phyloP scores from a whole-genome alignment of 2,797 vertebrate genomes.

The Artibeus lituratus region DNA sequence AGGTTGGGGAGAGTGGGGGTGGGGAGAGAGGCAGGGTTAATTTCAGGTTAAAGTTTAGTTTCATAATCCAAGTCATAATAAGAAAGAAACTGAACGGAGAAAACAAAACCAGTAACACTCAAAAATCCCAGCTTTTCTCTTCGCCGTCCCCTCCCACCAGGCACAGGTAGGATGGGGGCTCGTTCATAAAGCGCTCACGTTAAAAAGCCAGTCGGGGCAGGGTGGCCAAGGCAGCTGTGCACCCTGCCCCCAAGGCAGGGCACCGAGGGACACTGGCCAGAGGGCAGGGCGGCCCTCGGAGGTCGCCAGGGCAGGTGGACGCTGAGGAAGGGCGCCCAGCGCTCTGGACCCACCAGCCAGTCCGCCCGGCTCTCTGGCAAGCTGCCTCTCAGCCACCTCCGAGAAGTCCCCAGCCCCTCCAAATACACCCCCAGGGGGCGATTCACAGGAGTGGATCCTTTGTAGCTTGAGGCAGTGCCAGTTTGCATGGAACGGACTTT shows the following conservation, averaged over 20 bases:
- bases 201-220: constrained; percentile 69
- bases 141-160: constrained; percentile 53
- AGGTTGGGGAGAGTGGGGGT: constrained; percentile 68
- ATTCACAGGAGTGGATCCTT: constrained; percentile 79
- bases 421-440: constrained; percentile 63
- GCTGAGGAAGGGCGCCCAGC: not conserved
- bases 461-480: constrained; percentile 86
- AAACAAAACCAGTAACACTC: constrained; percentile 73
- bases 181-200: constrained; percentile 75
- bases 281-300: not conserved
- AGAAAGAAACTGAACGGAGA: constrained; percentile 71
- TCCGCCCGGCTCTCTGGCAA: constrained; percentile 72
- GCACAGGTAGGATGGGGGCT: constrained; percentile 81
- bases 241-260: not conserved
- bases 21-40: constrained; percentile 81
- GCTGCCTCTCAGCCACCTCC: constrained; percentile 66
- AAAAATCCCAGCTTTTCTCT: constrained; percentile 76
- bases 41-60: constrained; percentile 84
- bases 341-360: not conserved
- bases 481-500: constrained; percentile 90
- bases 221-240: not conserved
- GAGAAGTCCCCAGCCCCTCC: constrained; percentile 53
- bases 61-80: constrained; percentile 81
- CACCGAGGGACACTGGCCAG: constrained; percentile 64
- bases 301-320: not conserved